phyloP scores from a whole-genome alignment of 2,888 invertebrate genomes.

The Vannuccia rotundouncinata region DNA sequence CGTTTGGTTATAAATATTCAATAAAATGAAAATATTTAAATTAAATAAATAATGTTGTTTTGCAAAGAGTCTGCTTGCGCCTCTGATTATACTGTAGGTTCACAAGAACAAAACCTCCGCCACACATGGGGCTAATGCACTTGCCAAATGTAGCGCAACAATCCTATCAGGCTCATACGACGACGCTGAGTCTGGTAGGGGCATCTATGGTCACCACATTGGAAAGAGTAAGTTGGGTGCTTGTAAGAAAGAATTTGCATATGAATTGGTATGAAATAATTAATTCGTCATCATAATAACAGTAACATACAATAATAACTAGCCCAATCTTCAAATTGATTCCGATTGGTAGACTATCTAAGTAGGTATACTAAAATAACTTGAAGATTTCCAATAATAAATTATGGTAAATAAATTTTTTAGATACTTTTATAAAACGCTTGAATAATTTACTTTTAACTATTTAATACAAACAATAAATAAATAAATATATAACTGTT shows the following conservation, averaged over 20 bases:
- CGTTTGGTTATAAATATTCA: background rate
- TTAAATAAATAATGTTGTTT: no score
- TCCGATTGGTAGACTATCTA: no score
- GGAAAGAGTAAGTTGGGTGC: background rate
- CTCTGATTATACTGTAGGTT: background rate
- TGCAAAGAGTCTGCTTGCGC: background rate
- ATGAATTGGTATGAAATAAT: background rate
- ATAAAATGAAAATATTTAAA: background rate
- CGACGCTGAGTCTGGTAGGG: background rate
- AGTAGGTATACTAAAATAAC: no score
- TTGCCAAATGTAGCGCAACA: background rate
- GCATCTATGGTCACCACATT: background rate
- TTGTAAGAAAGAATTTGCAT: background rate
- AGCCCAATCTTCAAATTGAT: no score
- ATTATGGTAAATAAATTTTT: no score
- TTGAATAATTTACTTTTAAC: background rate
- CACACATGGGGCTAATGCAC: background rate
- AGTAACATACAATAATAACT: no score
- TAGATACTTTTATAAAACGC: no score
- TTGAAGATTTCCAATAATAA: no score
- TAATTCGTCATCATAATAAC: background rate
- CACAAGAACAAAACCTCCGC: background rate
- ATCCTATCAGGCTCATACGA: background rate
- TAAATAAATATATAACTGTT: background rate
- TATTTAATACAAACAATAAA: background rate